Evolutionary conservation across 2,797 vertebrate genomes (phyloP).

Genomic region (Gobionotothen gibberifrons): DNA sequence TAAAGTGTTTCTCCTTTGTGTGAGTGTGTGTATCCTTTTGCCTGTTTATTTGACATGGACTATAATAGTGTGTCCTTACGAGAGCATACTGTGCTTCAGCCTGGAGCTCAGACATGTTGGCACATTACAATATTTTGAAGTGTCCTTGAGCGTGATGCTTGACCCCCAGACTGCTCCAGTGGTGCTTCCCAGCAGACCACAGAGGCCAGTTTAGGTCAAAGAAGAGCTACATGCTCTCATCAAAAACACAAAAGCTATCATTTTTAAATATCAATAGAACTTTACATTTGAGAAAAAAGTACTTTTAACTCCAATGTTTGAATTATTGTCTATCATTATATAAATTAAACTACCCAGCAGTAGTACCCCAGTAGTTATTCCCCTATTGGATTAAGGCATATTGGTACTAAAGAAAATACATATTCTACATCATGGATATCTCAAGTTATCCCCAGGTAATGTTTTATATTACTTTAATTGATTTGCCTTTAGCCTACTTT

Average conservation of each 20-base stretch:
- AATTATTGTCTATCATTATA: neutral
- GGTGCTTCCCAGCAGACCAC: slow-evolving; percentile 32
- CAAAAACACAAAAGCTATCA: neutral
- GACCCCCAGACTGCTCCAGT: slow-evolving; percentile 41
- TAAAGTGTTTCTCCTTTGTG: neutral
- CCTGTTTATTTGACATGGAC: slow-evolving; percentile 25
- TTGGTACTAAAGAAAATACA: neutral
- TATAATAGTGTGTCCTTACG: slow-evolving; percentile 36
- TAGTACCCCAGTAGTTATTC: neutral
- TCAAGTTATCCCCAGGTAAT: neutral
- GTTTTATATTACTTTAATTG: neutral
- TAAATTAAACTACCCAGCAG: neutral
- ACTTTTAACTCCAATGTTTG: neutral
- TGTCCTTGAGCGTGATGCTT: slow-evolving; percentile 57
- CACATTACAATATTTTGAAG: slow-evolving; percentile 49
- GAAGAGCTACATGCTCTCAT: neutral
- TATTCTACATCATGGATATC: neutral
- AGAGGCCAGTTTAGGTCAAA: slow-evolving; percentile 15
- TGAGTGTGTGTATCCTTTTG: neutral
- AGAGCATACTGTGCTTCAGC: slow-evolving; percentile 23
- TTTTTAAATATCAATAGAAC: neutral
- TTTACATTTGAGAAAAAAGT: neutral
- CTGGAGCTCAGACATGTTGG: slow-evolving; percentile 48
- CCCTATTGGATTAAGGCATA: neutral
- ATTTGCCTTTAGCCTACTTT: neutral